Percentiles rank a stretch among this genome's conserved stretches.
Evolutionary conservation across 2,888 invertebrate genomes (phyloP).

Genomic region (Dolichomitus sp.): DNA sequence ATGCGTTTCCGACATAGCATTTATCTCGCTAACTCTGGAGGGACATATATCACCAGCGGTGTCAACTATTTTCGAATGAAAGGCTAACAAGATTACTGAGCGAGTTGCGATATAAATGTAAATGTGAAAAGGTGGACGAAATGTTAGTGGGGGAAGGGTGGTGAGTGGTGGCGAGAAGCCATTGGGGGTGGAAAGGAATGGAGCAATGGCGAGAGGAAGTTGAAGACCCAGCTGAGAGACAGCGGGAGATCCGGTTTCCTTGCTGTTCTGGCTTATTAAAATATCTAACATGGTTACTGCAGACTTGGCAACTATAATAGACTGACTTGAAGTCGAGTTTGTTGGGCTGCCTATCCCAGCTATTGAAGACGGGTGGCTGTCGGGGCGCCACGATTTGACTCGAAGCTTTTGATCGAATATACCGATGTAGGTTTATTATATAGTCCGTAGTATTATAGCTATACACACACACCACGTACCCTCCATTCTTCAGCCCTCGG

Average conservation of each 20-base stretch:
- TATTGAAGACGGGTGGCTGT: constrained; percentile 46
- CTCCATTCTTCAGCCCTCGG: constrained; percentile 2
- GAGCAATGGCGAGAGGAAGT: constrained; percentile 32
- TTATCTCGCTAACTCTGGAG: constrained; percentile 42
- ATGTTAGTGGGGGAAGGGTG: constrained; percentile 54
- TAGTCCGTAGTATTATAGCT: neutral
- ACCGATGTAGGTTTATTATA: constrained; percentile 24
- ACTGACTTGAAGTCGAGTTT: constrained; percentile 76
- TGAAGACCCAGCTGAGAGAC: constrained; percentile 59
- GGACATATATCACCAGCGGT: constrained; percentile 48
- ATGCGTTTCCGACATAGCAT: constrained; percentile 9
- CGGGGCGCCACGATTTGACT: neutral
- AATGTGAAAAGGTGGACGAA: constrained; percentile 71
- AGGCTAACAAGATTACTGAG: constrained; percentile 77
- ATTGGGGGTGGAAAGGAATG: constrained; percentile 53
- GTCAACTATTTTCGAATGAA: constrained; percentile 73
- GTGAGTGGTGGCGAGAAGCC: constrained; percentile 37
- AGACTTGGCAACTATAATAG: constrained; percentile 83
- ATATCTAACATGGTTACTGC: constrained; percentile 84
- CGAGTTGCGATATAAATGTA: constrained; percentile 82
- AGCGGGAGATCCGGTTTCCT: constrained; percentile 71
- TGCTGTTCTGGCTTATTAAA: constrained; percentile 83
- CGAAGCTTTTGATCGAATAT: constrained; percentile 6
- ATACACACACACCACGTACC: neutral
- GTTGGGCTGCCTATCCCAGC: constrained; percentile 63